Percentiles rank a stretch among this genome's conserved stretches.
These are phyloP conservation scores for Drosophila auraria DNA, from an alignment of 1,140 invertebrate species.

Conservation along the genomic window DNA sequence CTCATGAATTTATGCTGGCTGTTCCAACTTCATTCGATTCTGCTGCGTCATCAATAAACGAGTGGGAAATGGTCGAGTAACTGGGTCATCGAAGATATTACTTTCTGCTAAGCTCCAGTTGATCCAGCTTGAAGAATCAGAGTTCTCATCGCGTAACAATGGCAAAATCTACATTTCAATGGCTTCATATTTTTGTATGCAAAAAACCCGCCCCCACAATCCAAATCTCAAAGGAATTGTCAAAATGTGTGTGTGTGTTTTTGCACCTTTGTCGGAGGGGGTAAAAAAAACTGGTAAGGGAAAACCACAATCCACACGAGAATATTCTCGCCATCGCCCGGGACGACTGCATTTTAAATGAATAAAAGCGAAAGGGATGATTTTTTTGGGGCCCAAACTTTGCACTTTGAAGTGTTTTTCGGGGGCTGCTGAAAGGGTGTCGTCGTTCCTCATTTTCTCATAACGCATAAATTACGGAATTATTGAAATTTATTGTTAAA, in stretches of 20 bases:
- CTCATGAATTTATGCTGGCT: constrained; percentile 49
- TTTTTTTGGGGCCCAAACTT: constrained; percentile 25
- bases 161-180: constrained; percentile 70
- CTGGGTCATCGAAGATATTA: constrained; percentile 51
- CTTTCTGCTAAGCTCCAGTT: constrained; percentile 29
- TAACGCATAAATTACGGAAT: constrained; percentile 76
- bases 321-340: constrained; percentile 46
- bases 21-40: constrained; percentile 15
- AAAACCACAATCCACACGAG: constrained; percentile 66
- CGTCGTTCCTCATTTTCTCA: constrained; percentile 23
- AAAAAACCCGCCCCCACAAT: constrained; percentile 40
- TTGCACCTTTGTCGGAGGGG: constrained; percentile 58
- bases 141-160: constrained; percentile 42
- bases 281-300: constrained; percentile 29
- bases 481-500: constrained; percentile 79
- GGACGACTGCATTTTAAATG: constrained; percentile 28
- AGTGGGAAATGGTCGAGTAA: constrained; percentile 43
- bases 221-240: constrained; percentile 74
- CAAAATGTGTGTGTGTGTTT: constrained; percentile 46
- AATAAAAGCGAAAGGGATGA: constrained; percentile 35
- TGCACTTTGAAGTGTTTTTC: constrained; percentile 69
- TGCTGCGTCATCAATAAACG: constrained; percentile 69
- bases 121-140: constrained; percentile 13
- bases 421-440: constrained; percentile 36
- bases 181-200: constrained; percentile 56